A percentile compares a stretch with the other conserved stretches of the same genome.
Evolutionary conservation across 2,113 vertebrate species (phyloP).

Genomic region (Copsychus sechellarum): DNA sequence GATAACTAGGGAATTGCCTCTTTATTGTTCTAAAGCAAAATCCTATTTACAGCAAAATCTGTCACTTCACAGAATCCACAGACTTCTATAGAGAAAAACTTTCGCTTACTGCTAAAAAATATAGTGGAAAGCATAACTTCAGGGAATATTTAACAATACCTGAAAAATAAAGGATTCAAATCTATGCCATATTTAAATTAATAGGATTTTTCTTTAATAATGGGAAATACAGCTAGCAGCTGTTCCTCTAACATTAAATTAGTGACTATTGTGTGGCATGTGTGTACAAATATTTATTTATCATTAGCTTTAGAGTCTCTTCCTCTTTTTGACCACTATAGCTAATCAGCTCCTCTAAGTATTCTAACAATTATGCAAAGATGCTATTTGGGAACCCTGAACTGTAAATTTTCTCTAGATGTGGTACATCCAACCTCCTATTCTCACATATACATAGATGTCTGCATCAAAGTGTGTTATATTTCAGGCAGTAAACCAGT

Average conservation of each 20-base stretch:
- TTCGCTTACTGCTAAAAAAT: neutral
- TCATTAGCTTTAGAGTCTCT: neutral
- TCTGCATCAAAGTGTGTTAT: neutral
- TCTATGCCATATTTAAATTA: neutral
- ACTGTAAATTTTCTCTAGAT: neutral
- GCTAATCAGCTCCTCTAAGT: neutral
- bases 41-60: neutral
- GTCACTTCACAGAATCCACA: neutral
- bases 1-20: neutral
- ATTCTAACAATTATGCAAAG: neutral
- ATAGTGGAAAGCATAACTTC: neutral
- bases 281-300: conserved; percentile 40
- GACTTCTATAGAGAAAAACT: neutral
- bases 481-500: conserved; percentile 6
- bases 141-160: neutral
- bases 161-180: neutral
- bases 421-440: neutral
- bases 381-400: neutral
- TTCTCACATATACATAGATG: neutral
- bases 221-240: neutral
- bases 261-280: neutral
- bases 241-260: neutral
- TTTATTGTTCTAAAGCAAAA: neutral
- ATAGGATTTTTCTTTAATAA: neutral
- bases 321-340: neutral